phyloP scores from a whole-genome alignment of 2,888 invertebrate genomes.

The Minunthozetes semirufus region DNA sequence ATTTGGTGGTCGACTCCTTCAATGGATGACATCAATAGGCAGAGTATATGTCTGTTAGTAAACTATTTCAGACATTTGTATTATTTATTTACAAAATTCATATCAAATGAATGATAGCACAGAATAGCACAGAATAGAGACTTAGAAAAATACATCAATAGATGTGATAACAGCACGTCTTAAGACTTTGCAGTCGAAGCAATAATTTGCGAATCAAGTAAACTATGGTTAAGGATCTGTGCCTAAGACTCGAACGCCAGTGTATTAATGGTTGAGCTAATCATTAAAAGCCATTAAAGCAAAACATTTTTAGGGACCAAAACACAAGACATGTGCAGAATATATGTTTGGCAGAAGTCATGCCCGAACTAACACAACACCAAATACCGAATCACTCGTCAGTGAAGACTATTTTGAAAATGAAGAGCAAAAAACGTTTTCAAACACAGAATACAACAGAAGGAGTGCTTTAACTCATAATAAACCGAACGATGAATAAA shows the following conservation, averaged over 20 bases:
- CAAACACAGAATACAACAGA: no score
- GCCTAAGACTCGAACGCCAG: neutral
- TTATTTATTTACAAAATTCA: neutral
- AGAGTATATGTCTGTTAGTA: neutral
- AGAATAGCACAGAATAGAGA: neutral
- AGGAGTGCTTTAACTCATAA: no score
- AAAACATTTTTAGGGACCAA: neutral
- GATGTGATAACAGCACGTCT: no score
- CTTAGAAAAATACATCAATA: neutral
- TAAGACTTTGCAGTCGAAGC: no score
- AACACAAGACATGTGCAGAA: conserved; percentile 13
- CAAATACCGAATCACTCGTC: neutral
- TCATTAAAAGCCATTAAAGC: conserved; percentile 6
- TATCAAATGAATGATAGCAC: neutral
- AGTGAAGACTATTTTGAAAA: no score
- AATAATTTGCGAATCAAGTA: no score
- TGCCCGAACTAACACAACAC: neutral
- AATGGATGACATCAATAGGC: neutral
- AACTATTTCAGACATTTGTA: neutral
- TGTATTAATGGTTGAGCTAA: neutral
- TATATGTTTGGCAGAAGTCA: neutral
- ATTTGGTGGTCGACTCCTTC: neutral
- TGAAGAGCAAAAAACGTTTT: no score
- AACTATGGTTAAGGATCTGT: neutral
- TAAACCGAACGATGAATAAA: no score